Evolutionary conservation across 2,797 vertebrate species (phyloP).

Genomic region (Serranus cabrilla): DNA sequence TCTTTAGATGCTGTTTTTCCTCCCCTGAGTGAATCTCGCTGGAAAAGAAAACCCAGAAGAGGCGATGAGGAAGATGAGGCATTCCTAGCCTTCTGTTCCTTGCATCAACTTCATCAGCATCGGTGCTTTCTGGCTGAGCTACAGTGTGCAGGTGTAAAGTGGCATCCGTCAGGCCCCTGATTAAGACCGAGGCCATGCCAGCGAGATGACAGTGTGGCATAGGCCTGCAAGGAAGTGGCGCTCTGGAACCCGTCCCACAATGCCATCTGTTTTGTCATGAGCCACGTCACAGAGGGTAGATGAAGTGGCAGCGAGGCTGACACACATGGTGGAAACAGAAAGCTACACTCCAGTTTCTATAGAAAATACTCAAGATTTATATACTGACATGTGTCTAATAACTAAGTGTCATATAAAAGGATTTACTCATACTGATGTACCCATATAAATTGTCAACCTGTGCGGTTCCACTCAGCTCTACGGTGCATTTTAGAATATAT

Average conservation of each 20-base stretch:
- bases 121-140: slow-evolving; percentile 45
- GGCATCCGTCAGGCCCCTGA: slow-evolving; percentile 58
- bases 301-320: slow-evolving; percentile 13
- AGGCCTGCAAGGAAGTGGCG: slow-evolving; percentile 33
- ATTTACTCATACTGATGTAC: too few species aligned
- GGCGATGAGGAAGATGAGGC: neutral
- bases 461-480: too few species aligned
- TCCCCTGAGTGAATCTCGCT: neutral
- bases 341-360: neutral
- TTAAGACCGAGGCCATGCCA: slow-evolving; percentile 66
- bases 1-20: slow-evolving; percentile 12
- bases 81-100: slow-evolving; percentile 30
- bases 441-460: too few species aligned
- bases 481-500: too few species aligned
- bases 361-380: neutral
- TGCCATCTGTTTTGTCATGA: slow-evolving; percentile 80
- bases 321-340: slow-evolving; percentile 13
- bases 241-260: slow-evolving; percentile 63
- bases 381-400: too few species aligned
- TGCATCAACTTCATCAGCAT: slow-evolving; percentile 38
- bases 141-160: slow-evolving; percentile 62
- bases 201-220: slow-evolving; percentile 54
- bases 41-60: too few species aligned
- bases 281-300: slow-evolving; percentile 28
- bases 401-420: too few species aligned